Evolutionary conservation across 2,888 invertebrate genomes (phyloP), one percentile per base, ranked within the genome.

Genomic region (Athetis lepigone): DNA sequence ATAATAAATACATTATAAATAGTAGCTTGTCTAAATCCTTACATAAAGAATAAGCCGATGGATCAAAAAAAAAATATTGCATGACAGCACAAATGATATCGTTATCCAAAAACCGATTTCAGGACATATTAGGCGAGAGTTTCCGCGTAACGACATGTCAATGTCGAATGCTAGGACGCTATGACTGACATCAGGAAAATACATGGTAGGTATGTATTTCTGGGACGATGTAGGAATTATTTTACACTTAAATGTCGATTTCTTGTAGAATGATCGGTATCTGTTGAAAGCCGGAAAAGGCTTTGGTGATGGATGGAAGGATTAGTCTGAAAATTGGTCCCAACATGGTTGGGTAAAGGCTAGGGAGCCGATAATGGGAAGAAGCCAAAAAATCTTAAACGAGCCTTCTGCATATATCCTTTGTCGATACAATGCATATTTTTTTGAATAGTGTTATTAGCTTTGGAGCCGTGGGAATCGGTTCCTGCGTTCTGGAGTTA

Each of bases 131-230:
- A 39, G 13, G 11, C 29, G 29, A 21, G 46, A 55, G 33, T 27
- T 63, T 27, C 42, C 47, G 16, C 51, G 23, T 64, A 64, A 70
- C 42, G 52, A 69, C 42, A 49, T 47, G 18, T 54, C 52, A 46
- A 29, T 19, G 36, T 56, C 56, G 45, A 46, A 51, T 16, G 46
- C 25, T 18, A 21, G 11, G 19, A 43, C 42, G n/a, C 37, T 3
- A 29, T 54, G 47, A 49, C 18, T 49, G 60, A 64, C 49, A 25
- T 8, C 18, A 1, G 45, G n/a, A 25, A 64, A 65, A 66, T 33
- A 33, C 33, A 33, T 33, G 33, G 13, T 33, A 33, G 33, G 13
- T 33, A 33, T 36, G 58, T 49, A 42, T 61, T 27, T 62, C 23
- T 11, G n/a, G 18, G 54, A 13, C 43, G 54, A 13, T 27, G 11